These are phyloP conservation scores for Chrysolina oricalcia DNA, from an alignment of 2,888 invertebrate species.

Conservation along the genomic window DNA sequence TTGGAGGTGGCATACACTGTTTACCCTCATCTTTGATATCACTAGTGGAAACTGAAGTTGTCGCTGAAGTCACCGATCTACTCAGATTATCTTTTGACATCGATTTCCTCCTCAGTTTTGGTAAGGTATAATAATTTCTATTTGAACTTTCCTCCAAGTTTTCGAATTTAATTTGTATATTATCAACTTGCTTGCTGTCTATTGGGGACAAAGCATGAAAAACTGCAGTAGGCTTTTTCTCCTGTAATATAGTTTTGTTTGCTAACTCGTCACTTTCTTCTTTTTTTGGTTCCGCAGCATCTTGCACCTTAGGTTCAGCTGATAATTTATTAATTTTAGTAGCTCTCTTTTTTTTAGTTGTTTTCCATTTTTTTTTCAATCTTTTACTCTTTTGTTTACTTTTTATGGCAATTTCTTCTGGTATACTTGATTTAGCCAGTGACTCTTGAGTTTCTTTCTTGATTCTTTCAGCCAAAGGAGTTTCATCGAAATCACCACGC, in stretches of 20 bases:
- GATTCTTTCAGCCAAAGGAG: constrained; percentile 29
- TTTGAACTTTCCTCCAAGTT: not conserved
- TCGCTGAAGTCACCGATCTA: not conserved
- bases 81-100: constrained; percentile 16
- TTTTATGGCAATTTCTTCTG: not conserved
- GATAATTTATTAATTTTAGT: not conserved
- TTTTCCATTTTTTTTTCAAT: not conserved
- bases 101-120: constrained; percentile 22
- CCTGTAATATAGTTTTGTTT: not conserved
- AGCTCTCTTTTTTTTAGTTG: not conserved
- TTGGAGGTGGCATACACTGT: constrained; percentile 8
- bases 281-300: not conserved
- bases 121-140: constrained; percentile 12
- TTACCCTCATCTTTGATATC: not conserved
- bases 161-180: not conserved
- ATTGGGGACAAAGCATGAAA: not conserved
- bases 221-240: not conserved
- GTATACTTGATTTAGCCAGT: not conserved
- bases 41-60: not conserved
- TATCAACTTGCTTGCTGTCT: not conserved
- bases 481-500: constrained; percentile 26
- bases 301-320: not conserved
- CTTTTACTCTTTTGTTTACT: not conserved
- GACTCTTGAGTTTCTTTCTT: not conserved
- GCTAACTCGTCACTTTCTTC: not conserved